phyloP scores from a whole-genome alignment of 2,888 invertebrate genomes.

The Sphaerophoria taeniata region DNA sequence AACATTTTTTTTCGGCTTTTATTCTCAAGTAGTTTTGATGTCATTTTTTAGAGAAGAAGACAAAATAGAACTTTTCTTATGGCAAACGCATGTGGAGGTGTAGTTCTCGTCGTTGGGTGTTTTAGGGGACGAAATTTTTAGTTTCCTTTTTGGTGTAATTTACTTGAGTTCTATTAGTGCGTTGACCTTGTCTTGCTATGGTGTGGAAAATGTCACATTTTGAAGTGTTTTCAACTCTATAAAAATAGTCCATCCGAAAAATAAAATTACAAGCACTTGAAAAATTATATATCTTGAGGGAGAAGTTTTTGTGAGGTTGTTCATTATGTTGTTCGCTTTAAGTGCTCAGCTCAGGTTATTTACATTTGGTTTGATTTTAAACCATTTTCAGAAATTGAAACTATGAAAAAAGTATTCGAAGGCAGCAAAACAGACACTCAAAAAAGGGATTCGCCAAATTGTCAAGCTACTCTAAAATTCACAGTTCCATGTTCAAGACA shows the following conservation, averaged over 20 bases:
- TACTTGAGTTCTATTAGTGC: conserved; percentile 29
- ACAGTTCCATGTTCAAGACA: too few species aligned
- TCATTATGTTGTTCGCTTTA: background rate
- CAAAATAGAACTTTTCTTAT: conserved; percentile 19
- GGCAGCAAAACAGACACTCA: too few species aligned
- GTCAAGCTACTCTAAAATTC: too few species aligned
- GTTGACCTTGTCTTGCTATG: conserved; percentile 61
- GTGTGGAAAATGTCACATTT: conserved; percentile 45
- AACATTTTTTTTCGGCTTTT: conserved; percentile 16
- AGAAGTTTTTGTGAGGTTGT: background rate
- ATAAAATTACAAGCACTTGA: background rate
- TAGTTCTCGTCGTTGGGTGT: conserved; percentile 18
- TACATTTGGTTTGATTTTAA: too few species aligned
- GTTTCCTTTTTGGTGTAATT: background rate
- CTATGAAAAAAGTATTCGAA: too few species aligned
- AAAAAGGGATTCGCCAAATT: too few species aligned
- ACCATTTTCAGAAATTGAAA: too few species aligned
- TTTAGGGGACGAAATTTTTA: conserved; percentile 18
- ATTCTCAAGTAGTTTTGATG: conserved; percentile 61
- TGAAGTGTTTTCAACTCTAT: conserved; percentile 23
- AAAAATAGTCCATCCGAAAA: conserved; percentile 55
- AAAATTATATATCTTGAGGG: background rate
- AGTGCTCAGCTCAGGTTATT: too few species aligned
- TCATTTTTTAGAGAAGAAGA: conserved; percentile 30
- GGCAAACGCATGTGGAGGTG: conserved; percentile 62